Base-by-base conservation (phyloP, 2,888 invertebrate genomes). In the Drosophila mulleri region DNA sequence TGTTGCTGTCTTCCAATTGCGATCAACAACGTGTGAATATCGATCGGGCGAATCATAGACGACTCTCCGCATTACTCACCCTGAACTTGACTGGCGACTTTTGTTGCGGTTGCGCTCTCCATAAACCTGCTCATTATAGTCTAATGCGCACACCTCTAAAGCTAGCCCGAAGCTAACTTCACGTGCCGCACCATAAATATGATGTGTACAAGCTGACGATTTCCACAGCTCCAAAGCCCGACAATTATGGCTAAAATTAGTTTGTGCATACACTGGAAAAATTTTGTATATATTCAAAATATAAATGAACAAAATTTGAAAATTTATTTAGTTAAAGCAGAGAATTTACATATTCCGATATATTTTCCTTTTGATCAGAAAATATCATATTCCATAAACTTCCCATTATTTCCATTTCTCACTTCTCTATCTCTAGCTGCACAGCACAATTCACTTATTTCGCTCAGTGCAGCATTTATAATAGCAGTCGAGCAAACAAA, bases 31-130 rank as follows among this genome's bases (percentile, higher is more conserved):
- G 42, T 72, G 57, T 61, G 72, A 65, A 76, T 80, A 59, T 67
- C 44, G 47, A 53, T 53, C 44, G 44, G 26, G 26, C 62, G 67
- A 77, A 44, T 77, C 84, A 59, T 42, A 65, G 65, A 71, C 68
- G 65, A 71, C 68, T 76, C 65, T 54, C 67, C 37, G 35, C 69
- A 68, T 83, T 80, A 89, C 64, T 85, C 85, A 85, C 85, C 86
- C 86, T 88, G 86, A 85, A 85, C 89, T 85, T 89, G 86, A 48
- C 45, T 32, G 44, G 42, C 50, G 18, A 41, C 35, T 59, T 59
- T 63, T 73, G 60, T 53, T n/a, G 48, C 44, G 6, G 26, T 23
- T 54, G n/a, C 20, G 60, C 58, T 70, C 66, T 18, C 54, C 12
- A 6, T 54, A 42, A 60, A 64, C 61, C 61, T 61, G 39, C 63